Evolutionary conservation across 1,140 invertebrate species (phyloP).

Genomic region (Microplitis mediator): DNA sequence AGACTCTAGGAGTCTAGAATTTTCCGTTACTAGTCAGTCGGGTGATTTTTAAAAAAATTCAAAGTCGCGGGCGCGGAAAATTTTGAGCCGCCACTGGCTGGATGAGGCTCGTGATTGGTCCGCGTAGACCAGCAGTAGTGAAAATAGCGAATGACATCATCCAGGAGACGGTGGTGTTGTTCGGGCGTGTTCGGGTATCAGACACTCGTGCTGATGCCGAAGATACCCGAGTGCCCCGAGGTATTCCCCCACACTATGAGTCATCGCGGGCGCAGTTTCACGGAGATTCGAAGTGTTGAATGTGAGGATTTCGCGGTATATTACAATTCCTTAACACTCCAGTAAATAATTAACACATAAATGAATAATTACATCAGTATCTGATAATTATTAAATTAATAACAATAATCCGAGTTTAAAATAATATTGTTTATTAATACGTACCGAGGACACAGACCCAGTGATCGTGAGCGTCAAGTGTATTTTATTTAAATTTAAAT

Average conservation of each 20-base stretch:
- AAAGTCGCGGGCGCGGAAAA: background rate
- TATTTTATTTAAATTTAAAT: background rate
- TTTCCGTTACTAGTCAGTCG: no score
- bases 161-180: background rate
- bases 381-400: background rate
- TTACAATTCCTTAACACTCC: background rate
- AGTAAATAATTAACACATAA: background rate
- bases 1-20: no score
- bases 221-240: constrained; percentile 39
- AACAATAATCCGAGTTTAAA: background rate
- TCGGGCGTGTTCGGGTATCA: constrained; percentile 9
- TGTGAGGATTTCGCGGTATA: constrained; percentile 7
- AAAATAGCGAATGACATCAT: constrained; percentile 38
- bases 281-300: constrained; percentile 20
- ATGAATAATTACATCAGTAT: background rate
- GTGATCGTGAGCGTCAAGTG: background rate
- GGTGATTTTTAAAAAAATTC: no score
- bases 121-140: background rate
- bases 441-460: no score
- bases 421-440: no score
- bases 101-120: background rate
- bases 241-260: constrained; percentile 58
- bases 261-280: constrained; percentile 44
- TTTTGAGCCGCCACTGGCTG: background rate
- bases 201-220: constrained; percentile 29